Evolutionary conservation across 2,888 invertebrate genomes (phyloP), one percentile per base, ranked within the genome.

Genomic region (Microchrysa polita): DNA sequence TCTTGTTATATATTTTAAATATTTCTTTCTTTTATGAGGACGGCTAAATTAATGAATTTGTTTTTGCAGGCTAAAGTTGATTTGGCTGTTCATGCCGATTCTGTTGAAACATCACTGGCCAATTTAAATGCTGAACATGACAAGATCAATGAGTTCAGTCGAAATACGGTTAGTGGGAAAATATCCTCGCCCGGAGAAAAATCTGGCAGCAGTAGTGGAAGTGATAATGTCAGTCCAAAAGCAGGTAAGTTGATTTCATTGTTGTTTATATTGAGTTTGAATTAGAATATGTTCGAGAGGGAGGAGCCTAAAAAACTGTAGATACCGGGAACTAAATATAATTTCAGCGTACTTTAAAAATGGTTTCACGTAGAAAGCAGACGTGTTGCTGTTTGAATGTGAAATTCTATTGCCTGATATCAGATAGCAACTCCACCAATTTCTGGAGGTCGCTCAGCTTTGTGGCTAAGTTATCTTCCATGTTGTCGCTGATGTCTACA

Each of bases 41-140:
- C 65, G 27, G 27, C 23, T 48, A 12, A 48, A 10, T 60, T 44
- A n/a, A 42, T 34, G 27, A 34, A 34, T 27, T 53, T 53, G 9
- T 18, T 22, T 7, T 67, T 48, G 23, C 42, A 84, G 83, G 83
- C 85, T 23, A 84, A 85, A 80, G 81, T 79, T 77, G 81, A 83
- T 79, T 79, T 85, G 76, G 80, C 81, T 74, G 79, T 81, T 57
- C 83, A 85, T 78, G 82, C 82, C 74, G 83, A 84, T 77, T 79
- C 81, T 22, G 79, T 85, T 53, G 83, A 84, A 74, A 79, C 82
- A 63, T 82, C 84, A 27, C 77, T 85, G 76, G 81, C 79, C 53
- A 81, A 82, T 77, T 79, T 84, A 72, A 82, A 80, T 53, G 34
- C 20, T 14, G 76, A 76, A 74, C 65, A 73, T 14, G 42, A 42